A percentile compares a stretch with the other conserved stretches of the same genome.
These are phyloP conservation scores for Dioctria rufipes DNA, from an alignment of 2,888 invertebrate species.

Conservation along the genomic window DNA sequence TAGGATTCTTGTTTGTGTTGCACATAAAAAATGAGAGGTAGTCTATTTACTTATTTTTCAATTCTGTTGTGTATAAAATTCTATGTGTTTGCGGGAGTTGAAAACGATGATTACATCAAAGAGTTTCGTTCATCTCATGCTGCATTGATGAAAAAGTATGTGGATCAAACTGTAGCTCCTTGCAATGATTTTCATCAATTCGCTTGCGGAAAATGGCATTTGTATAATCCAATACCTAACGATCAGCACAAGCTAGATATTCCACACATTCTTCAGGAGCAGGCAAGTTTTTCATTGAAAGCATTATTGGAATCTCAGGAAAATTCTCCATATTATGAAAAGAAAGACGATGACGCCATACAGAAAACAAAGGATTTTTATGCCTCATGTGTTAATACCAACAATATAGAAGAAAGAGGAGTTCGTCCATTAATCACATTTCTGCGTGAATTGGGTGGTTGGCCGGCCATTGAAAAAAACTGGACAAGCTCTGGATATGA, in stretches of 20 bases:
- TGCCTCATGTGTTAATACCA: conserved; percentile 7
- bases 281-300: neutral
- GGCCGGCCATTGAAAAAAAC: conserved; percentile 29
- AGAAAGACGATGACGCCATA: neutral
- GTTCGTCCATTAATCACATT: neutral
- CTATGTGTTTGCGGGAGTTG: too few relatives aligned
- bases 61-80: too few relatives aligned
- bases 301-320: neutral
- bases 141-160: neutral
- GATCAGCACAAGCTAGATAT: neutral
- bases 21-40: too few relatives aligned
- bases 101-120: too few relatives aligned
- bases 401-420: conserved; percentile 3
- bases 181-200: conserved; percentile 35
- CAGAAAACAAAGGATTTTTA: conserved; percentile 34
- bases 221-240: neutral
- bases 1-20: too few relatives aligned
- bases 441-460: neutral
- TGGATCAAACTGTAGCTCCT: conserved; percentile 2
- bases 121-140: neutral
- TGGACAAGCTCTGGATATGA: neutral
- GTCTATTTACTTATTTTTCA: too few relatives aligned
- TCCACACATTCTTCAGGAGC: neutral
- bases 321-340: neutral
- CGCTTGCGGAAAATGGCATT: conserved; percentile 21